These are phyloP conservation scores for Argyresthia albistria DNA, from an alignment of 2,888 invertebrate genomes.

Conservation along the genomic window DNA sequence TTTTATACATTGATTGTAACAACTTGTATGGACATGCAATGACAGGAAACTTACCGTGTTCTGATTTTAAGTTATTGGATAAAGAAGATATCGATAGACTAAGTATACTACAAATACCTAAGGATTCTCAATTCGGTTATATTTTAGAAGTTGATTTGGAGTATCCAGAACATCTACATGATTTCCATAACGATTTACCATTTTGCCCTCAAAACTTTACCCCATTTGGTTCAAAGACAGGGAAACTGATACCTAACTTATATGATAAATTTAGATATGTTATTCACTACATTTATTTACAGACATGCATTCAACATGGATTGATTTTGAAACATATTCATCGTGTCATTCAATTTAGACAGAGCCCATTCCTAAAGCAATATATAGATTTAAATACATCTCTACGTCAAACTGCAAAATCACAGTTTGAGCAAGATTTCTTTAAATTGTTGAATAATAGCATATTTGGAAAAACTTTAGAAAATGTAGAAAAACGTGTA, in stretches of 20 bases:
- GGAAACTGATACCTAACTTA: slow-evolving; percentile 18
- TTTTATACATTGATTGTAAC: slow-evolving; percentile 1
- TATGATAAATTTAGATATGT: slow-evolving; percentile 20
- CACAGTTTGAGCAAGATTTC: too few species aligned
- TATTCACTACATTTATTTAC: slow-evolving; percentile 21
- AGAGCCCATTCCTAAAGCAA: too few species aligned
- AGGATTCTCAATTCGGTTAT: slow-evolving; percentile 4
- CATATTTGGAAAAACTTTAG: too few species aligned
- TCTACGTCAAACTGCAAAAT: too few species aligned
- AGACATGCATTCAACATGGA: slow-evolving; percentile 21
- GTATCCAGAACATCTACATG: slow-evolving; percentile 7
- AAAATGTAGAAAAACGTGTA: too few species aligned
- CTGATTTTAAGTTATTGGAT: not conserved
- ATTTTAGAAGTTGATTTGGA: slow-evolving; percentile 12
- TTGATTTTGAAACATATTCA: slow-evolving; percentile 20
- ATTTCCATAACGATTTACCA: slow-evolving; percentile 10
- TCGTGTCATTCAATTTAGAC: slow-evolving; percentile 19
- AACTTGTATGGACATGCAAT: slow-evolving; percentile 17
- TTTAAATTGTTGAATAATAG: too few species aligned
- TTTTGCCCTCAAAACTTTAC: slow-evolving; percentile 12
- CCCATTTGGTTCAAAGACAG: slow-evolving; percentile 10
- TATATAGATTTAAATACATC: too few species aligned
- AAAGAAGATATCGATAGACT: not conserved
- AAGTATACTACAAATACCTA: not conserved
- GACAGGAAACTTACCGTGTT: not conserved